Base-by-base conservation (phyloP, 2,113 vertebrate species). In the Anolis carolinensis region DNA sequence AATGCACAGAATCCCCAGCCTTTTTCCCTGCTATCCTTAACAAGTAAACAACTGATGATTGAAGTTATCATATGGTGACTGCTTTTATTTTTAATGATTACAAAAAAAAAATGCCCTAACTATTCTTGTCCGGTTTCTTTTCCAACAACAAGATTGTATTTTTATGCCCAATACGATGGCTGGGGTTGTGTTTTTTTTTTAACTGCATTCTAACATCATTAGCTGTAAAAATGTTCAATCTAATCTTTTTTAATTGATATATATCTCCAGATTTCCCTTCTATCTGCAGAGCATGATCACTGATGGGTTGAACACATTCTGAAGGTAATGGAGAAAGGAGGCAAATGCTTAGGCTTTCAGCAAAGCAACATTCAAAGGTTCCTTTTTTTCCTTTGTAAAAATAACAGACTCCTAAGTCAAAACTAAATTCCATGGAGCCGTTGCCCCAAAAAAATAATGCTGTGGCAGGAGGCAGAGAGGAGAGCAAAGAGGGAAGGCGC, bases 291-390 rank as follows among this genome's bases (percentile, higher is more conserved):
- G 62, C 79, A 89, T 82, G 62, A 76, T 59, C 76, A 88, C 67
- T 0, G 10, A 81, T 75, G 59, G 88, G 39, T 8, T 0, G 0
- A 80, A 83, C 89, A 83, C 85, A 65, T 23, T 82, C 39, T 0
- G 74, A 75, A 85, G 36, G 32, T 82, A 65, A 10, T 63, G n/a
- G 81, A 59, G 30, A 77, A 44, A 83, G 20, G 52, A 1, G 76
- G 2, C 6, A 68, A 8, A 62, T 27, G 27, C 1, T 50, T 25
- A 50, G 8, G 67, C 20, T 39, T 14, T 75, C 0, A 0, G 72
- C 50, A 87, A 71, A 75, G n/a, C 50, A 27, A 67, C 0, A 0
- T 52, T 0, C 0, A 55, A 18, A 71, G 75, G 75, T 87, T 0
- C 48, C 10, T 20, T 79, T 11, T 79, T 75, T 39, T 76, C 63